Base-by-base conservation (phyloP, 1,140 invertebrate species). In the Dryas iulia region DNA sequence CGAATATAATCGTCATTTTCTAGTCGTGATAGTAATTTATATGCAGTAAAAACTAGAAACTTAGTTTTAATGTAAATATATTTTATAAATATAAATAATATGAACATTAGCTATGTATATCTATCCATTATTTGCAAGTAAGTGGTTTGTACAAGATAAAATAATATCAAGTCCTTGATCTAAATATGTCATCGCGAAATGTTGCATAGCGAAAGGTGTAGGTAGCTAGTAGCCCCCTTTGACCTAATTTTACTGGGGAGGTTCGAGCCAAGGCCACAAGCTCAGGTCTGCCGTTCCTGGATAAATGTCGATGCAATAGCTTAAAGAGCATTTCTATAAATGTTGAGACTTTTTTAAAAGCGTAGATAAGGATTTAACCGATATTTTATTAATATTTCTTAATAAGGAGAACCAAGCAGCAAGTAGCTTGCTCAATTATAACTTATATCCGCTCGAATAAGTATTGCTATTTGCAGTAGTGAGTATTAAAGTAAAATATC, bases 161-260 rank as follows among this genome's bases (percentile, higher is more conserved):
- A 24, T 66, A 39, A 64, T 61, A 64, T 59, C 61, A 23, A 59
- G 69, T 60, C 69, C 69, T 71, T 71, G 69, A 23, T 66, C 69
- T 66, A 71, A 71, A 71, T 71, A 66, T 71, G 59, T 71, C 54
- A 58, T 60, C 58, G 68, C 62, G 62, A 31, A 71, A 61, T 62
- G 57, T 71, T 71, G 69, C 63, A 71, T 35, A 66, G 57, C 69
- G 62, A 65, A 57, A 74, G 58, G 61, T 71, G 26, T 59, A 61
- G 31, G 7, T 62, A 11, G 39, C 18, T 47, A 47, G 33, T 35
- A 35, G 35, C 69, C 65, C 65, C 69, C 69, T 69, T 64, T 69
- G 73, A 81, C 83, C 81, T 59, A 78, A 72, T 78, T 81, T 67
- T 56, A 59, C 30, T 30, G 70, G 47, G 69, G 69, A 63, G 69